These are phyloP conservation scores for Xenotilapia caudafasciata DNA, from an alignment of 2,113 vertebrate genomes.

Conservation along the genomic window DNA sequence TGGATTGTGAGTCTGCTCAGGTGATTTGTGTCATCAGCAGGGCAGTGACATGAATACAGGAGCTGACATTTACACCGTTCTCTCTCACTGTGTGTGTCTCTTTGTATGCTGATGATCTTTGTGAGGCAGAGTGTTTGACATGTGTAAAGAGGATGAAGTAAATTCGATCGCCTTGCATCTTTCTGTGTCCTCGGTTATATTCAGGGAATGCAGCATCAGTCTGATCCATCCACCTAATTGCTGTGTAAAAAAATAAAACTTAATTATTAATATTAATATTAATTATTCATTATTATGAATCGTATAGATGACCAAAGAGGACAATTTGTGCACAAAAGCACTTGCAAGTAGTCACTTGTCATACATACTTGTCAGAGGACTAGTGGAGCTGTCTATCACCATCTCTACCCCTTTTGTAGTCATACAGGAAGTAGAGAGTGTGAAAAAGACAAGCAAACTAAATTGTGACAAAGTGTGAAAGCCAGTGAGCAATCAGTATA, in stretches of 20 bases:
- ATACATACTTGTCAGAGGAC: not conserved
- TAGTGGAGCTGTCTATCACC: not conserved
- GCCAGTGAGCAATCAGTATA: not conserved
- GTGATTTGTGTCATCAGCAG: constrained; percentile 36
- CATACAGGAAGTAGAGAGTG: not conserved
- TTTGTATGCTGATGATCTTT: constrained; percentile 6
- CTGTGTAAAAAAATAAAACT: not conserved
- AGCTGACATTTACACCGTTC: not conserved
- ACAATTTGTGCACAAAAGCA: not conserved
- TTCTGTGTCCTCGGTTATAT: not conserved
- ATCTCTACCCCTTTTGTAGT: not conserved
- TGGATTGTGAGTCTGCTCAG: constrained; percentile 7
- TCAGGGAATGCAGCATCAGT: not conserved
- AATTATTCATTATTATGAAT: no score
- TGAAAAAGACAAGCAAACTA: not conserved
- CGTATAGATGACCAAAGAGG: not conserved
- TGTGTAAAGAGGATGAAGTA: not conserved
- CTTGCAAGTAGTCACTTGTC: not conserved
- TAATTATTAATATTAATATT: no score
- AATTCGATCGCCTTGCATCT: not conserved
- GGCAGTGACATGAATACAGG: constrained; percentile 19
- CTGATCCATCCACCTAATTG: not conserved
- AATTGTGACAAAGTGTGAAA: not conserved
- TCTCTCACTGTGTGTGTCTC: not conserved
- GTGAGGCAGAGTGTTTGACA: not conserved